Conservation (phyloP, 1,140 invertebrate genomes). For the Glomeris maerens region DNA sequence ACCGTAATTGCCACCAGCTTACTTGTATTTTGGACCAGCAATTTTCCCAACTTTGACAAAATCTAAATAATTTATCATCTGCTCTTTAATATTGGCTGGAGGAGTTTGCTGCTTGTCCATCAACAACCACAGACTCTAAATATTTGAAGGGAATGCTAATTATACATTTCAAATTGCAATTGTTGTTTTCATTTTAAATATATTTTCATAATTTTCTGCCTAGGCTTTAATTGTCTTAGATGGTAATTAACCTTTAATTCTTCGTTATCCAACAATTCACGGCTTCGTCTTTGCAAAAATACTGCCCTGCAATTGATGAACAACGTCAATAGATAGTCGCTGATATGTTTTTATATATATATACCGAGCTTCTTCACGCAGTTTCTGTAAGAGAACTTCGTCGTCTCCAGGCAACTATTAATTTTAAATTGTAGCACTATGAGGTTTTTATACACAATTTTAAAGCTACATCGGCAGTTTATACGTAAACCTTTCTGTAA, state of each 20-base stretch:
- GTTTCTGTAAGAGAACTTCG: conserved; percentile 57
- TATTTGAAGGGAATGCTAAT: conserved; percentile 11
- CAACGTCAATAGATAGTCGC: not conserved
- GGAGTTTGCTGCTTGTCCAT: conserved; percentile 64
- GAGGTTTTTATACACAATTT: too few relatives aligned
- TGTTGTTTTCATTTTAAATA: not conserved
- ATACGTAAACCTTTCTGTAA: too few relatives aligned
- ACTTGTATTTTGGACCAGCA: conserved; percentile 54
- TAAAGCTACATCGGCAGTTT: too few relatives aligned
- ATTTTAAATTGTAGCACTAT: too few relatives aligned
- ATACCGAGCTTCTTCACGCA: conserved; percentile 60
- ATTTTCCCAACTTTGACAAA: conserved; percentile 54
- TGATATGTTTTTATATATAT: not conserved
- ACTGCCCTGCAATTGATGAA: conserved; percentile 41
- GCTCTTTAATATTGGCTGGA: conserved; percentile 50
- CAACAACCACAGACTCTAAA: conserved; percentile 56
- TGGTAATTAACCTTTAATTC: conserved; percentile 50
- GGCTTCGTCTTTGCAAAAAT: conserved; percentile 67
- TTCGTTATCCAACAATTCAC: conserved; percentile 66
- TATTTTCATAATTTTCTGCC: too few relatives aligned
- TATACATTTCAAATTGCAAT: conserved; percentile 1
- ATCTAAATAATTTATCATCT: conserved; percentile 70
- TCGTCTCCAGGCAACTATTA: conserved; percentile 52
- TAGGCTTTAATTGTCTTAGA: too few relatives aligned
- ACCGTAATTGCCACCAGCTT: too few relatives aligned